phyloP scores from a whole-genome alignment of 1,140 invertebrate species.

The Sinella curviseta region DNA sequence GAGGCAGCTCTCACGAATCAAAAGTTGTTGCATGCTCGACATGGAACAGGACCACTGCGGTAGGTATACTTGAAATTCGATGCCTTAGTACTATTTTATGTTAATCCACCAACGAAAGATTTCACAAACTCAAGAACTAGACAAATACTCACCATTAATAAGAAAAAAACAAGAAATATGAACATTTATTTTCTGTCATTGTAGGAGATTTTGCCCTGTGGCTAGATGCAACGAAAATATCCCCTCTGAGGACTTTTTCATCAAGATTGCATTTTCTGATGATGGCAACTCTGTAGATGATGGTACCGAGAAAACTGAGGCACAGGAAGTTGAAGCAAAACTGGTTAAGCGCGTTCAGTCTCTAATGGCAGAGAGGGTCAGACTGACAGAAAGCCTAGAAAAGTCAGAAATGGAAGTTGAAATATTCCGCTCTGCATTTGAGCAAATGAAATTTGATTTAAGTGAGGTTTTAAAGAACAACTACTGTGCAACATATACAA shows the following conservation, averaged over 20 bases:
- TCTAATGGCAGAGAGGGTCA: constrained; percentile 11
- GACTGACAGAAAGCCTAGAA: not conserved
- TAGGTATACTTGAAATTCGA: too few species aligned
- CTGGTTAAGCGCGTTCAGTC: constrained; percentile 27
- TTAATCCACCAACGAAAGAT: too few species aligned
- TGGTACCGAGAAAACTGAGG: not conserved
- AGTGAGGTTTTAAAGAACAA: not conserved
- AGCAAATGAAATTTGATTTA: constrained; percentile 32
- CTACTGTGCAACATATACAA: not conserved
- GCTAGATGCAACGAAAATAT: constrained; percentile 14
- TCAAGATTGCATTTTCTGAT: not conserved
- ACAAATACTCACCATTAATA: not conserved
- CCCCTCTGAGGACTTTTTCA: not conserved
- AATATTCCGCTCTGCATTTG: constrained; percentile 12
- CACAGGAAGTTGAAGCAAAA: not conserved
- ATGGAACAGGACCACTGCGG: constrained; percentile 35
- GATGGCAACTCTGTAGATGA: not conserved
- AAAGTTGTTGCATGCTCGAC: constrained; percentile 25
- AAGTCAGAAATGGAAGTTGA: not conserved
- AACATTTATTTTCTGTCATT: not conserved
- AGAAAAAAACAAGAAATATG: not conserved
- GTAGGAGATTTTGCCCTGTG: constrained; percentile 30
- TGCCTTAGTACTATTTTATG: too few species aligned
- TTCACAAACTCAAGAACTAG: too few species aligned
- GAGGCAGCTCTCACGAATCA: constrained; percentile 33